Evolutionary conservation across 2,113 vertebrate genomes (phyloP).

Genomic region (Cyrtonyx montezumae): DNA sequence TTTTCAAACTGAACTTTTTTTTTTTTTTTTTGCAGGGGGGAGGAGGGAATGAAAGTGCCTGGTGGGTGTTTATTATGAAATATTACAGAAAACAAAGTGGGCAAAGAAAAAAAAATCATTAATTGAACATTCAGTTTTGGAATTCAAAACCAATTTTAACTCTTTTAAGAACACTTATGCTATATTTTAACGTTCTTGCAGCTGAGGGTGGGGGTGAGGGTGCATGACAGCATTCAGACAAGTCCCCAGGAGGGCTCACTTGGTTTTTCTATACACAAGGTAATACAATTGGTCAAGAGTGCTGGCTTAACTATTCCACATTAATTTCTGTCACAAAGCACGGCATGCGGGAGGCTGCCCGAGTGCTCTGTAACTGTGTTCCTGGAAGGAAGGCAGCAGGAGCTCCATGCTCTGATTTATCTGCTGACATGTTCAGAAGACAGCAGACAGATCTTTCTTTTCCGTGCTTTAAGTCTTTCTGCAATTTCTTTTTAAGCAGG

Average conservation of each 20-base stretch:
- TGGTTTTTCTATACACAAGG: background rate
- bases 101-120: background rate
- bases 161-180: background rate
- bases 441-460: background rate
- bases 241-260: rapidly evolving
- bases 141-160: background rate
- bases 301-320: background rate
- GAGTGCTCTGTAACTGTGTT: background rate
- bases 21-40: background rate
- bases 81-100: background rate
- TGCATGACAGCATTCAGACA: background rate
- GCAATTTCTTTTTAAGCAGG: slow-evolving; percentile 52
- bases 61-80: background rate
- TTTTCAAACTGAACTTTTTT: background rate
- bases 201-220: background rate
- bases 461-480: background rate
- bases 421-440: background rate
- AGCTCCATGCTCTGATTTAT: background rate
- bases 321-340: background rate
- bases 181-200: background rate
- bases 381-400: background rate
- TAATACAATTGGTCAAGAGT: background rate
- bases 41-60: background rate
- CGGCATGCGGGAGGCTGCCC: background rate
- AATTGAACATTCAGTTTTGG: background rate